Percentiles rank a stretch among this genome's conserved stretches.
These are phyloP conservation scores for Rutpela maculata DNA, from an alignment of 2,888 invertebrate species.

Conservation along the genomic window DNA sequence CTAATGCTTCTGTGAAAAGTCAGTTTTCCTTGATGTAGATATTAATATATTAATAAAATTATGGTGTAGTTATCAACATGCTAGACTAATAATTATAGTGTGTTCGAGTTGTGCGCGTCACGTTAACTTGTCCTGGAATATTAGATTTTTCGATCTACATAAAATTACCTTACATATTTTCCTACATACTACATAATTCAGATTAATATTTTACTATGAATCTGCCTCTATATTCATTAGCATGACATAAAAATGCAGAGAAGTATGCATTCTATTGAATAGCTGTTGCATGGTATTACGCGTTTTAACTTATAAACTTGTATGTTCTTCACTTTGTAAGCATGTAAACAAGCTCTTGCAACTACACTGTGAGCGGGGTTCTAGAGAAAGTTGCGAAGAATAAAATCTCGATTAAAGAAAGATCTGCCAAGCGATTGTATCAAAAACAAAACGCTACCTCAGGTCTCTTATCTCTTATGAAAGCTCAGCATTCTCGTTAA, in stretches of 20 bases:
- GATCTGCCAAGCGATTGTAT: constrained; percentile 34
- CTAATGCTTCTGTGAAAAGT: not conserved
- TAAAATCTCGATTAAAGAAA: constrained; percentile 18
- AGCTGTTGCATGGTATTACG: not conserved
- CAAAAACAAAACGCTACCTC: constrained; percentile 41
- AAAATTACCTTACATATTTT: constrained; percentile 45
- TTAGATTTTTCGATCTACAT: constrained; percentile 54
- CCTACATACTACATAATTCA: constrained; percentile 24
- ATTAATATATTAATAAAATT: not conserved
- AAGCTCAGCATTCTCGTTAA: constrained; percentile 47
- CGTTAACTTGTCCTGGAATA: not conserved
- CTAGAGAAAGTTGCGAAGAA: not conserved
- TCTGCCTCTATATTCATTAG: constrained; percentile 1
- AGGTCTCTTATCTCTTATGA: constrained; percentile 45
- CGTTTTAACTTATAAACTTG: constrained; percentile 6
- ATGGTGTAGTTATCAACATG: not conserved
- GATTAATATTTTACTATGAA: not conserved
- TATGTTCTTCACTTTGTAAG: constrained; percentile 2
- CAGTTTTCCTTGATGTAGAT: not conserved
- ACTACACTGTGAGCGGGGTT: not conserved
- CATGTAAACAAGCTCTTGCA: constrained; percentile 16
- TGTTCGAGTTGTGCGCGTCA: not conserved
- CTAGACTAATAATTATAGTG: not conserved
- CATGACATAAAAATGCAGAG: constrained; percentile 30
- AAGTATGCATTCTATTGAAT: not conserved